phyloP scores from a whole-genome alignment of 2,888 invertebrate genomes.

The Alloscopus bannaensis region DNA sequence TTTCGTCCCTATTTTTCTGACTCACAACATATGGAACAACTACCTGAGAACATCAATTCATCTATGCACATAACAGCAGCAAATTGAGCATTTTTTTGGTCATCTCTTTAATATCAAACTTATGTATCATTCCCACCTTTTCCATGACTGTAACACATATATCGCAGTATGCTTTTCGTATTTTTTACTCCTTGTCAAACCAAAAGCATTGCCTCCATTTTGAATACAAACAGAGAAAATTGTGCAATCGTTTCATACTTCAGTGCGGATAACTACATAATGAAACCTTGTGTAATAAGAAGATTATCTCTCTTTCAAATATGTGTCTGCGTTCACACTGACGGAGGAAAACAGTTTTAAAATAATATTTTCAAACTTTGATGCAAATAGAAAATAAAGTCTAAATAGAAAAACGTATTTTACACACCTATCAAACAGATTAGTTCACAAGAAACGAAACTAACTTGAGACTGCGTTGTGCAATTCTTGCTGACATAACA shows the following conservation, averaged over 20 bases:
- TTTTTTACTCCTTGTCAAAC: too few species aligned
- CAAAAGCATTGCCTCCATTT: too few species aligned
- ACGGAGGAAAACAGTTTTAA: conserved; percentile 43
- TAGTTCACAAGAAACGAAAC: conserved; percentile 37
- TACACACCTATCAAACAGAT: conserved; percentile 59
- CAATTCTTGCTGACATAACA: conserved; percentile 56
- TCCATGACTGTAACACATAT: too few species aligned
- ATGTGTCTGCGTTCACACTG: conserved; percentile 1
- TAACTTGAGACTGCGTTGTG: conserved; percentile 27
- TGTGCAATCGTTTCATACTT: conserved; percentile 63
- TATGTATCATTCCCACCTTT: too few species aligned
- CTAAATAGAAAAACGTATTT: conserved; percentile 50
- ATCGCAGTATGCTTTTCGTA: too few species aligned
- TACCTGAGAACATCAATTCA: too few species aligned
- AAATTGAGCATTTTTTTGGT: too few species aligned
- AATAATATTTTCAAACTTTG: conserved; percentile 53
- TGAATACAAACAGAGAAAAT: conserved; percentile 26
- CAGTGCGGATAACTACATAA: conserved; percentile 62
- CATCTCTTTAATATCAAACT: too few species aligned
- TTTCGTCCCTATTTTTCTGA: too few species aligned
- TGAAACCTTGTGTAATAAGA: conserved; percentile 61
- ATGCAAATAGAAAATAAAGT: conserved; percentile 41
- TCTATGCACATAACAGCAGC: too few species aligned
- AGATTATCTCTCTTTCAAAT: conserved; percentile 56
- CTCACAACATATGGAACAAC: too few species aligned